Conservation (phyloP, 2,797 vertebrate species). For the Falco peregrinus region DNA sequence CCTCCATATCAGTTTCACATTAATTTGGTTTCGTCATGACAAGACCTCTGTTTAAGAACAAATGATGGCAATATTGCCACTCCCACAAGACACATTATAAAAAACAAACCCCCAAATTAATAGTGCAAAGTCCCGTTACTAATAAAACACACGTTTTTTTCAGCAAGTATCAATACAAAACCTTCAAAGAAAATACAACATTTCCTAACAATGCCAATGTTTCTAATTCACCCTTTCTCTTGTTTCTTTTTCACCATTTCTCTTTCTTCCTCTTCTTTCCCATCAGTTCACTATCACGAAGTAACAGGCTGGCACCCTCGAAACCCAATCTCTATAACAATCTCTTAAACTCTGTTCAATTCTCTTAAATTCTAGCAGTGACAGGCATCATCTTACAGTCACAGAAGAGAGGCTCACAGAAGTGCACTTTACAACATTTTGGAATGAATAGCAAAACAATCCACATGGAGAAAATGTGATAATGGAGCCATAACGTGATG, state of each 20-base stretch:
- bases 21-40: not conserved
- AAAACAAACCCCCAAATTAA: not conserved
- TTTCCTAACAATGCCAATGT: not conserved
- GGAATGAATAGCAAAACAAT: conserved; percentile 25
- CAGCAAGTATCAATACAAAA: not conserved
- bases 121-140: not conserved
- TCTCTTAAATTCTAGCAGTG: not conserved
- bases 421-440: not conserved
- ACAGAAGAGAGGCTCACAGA: not conserved
- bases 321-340: not conserved
- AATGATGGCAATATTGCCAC: not conserved
- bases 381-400: not conserved
- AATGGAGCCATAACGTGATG: conserved; percentile 7
- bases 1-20: not conserved
- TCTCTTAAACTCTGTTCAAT: not conserved
- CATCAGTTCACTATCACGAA: not conserved
- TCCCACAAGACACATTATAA: not conserved
- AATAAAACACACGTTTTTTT: conserved; percentile 27
- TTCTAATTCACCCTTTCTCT: not conserved
- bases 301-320: not conserved
- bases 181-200: not conserved
- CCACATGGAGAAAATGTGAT: conserved; percentile 21
- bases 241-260: not conserved
- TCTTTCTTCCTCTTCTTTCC: not conserved
- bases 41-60: not conserved